A percentile compares a stretch with the other conserved stretches of the same genome.
Conservation (phyloP, 2,113 vertebrate genomes). For the Festucalex cinctus region DNA sequence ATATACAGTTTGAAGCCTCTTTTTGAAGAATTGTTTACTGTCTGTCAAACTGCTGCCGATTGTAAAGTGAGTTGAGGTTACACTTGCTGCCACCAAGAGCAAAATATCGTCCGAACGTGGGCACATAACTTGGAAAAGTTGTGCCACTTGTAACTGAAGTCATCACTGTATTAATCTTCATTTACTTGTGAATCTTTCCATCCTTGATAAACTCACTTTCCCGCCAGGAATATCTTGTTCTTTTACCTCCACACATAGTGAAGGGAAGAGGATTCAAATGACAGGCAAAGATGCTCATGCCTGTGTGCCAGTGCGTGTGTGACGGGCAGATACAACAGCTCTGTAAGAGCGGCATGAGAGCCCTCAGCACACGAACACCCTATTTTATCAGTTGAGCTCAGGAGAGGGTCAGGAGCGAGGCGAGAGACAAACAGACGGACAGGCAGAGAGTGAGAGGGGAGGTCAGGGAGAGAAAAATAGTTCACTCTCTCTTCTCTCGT, state of each 20-base stretch:
- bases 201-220: no score
- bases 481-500: slow-evolving; percentile 44
- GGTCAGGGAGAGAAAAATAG: slow-evolving; percentile 49
- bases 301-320: slow-evolving; percentile 75
- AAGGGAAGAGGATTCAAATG: not conserved
- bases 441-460: slow-evolving; percentile 42
- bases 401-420: slow-evolving; percentile 92
- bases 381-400: slow-evolving; percentile 87
- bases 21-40: not conserved
- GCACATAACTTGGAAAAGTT: no score
- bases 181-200: no score
- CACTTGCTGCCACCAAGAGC: not conserved
- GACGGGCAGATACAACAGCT: slow-evolving; percentile 91
- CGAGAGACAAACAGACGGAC: slow-evolving; percentile 56
- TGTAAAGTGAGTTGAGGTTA: not conserved
- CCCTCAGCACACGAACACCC: slow-evolving; percentile 74
- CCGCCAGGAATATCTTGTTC: not conserved
- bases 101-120: not conserved
- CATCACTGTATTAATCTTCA: no score
- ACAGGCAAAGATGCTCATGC: slow-evolving; percentile 10
- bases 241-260: not conserved
- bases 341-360: slow-evolving; percentile 83
- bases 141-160: no score
- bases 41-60: not conserved
- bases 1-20: not conserved